These are phyloP conservation scores for Eriocheir sinensis DNA, from an alignment of 1,140 invertebrate genomes.

Conservation along the genomic window DNA sequence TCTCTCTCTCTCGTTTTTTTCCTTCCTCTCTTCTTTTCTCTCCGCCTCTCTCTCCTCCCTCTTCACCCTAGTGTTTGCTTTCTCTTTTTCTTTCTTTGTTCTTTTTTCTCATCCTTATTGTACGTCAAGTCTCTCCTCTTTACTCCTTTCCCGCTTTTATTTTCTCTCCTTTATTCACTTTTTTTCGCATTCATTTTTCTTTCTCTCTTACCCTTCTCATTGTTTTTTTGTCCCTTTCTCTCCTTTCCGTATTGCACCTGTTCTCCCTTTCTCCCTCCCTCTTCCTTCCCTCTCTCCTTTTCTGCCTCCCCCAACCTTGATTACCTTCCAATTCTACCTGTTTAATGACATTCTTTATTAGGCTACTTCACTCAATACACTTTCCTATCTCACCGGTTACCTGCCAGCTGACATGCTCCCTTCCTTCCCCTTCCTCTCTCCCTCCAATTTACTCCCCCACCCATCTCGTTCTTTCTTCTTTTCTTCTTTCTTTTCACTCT, in stretches of 20 bases:
- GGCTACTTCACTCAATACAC: neutral
- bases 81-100: neutral
- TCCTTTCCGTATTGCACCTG: neutral
- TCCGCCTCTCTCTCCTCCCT: neutral
- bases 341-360: slow-evolving; percentile 1
- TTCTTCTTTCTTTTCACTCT: neutral
- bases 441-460: neutral
- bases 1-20: neutral
- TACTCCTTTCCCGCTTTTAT: neutral
- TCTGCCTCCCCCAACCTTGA: neutral
- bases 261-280: slow-evolving; percentile 18
- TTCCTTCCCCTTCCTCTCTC: neutral
- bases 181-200: neutral
- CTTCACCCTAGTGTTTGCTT: neutral
- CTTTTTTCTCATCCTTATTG: slow-evolving; percentile 5
- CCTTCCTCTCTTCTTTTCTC: neutral
- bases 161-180: neutral
- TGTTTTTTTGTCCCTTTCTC: neutral
- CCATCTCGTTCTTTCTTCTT: neutral
- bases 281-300: neutral
- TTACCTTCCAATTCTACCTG: neutral
- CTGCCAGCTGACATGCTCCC: neutral
- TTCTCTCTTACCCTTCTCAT: neutral
- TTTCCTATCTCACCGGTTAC: neutral
- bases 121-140: neutral